Conservation (phyloP, 1,140 invertebrate genomes). For the Eufriesea mexicana region DNA sequence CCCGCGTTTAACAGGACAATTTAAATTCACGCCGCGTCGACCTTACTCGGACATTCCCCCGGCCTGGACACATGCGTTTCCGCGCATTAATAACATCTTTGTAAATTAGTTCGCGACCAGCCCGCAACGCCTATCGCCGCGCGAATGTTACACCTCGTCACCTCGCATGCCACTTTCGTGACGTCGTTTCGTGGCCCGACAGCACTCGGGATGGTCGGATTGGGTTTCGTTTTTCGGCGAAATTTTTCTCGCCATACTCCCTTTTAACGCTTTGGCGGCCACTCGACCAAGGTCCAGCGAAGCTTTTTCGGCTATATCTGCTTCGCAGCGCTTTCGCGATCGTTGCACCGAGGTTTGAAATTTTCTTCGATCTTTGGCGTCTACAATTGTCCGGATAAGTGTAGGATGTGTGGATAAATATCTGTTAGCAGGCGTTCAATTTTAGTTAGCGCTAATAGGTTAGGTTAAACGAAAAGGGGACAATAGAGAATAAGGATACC, state of each 20-base stretch:
- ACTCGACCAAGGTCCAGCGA: too few species aligned
- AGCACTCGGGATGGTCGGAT: neutral
- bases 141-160: conserved; percentile 37
- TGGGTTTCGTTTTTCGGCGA: conserved; percentile 7
- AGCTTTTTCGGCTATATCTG: too few species aligned
- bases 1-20: conserved; percentile 75
- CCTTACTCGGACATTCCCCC: conserved; percentile 52
- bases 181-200: neutral
- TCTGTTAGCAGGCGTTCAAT: too few species aligned
- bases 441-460: too few species aligned
- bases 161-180: neutral
- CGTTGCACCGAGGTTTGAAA: too few species aligned
- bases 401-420: too few species aligned
- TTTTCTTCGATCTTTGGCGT: too few species aligned
- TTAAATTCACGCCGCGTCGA: conserved; percentile 75
- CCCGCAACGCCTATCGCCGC: conserved; percentile 6
- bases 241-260: neutral
- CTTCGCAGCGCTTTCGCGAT: too few species aligned
- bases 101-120: conserved; percentile 66
- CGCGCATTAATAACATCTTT: conserved; percentile 68
- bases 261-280: neutral
- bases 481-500: too few species aligned
- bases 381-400: too few species aligned
- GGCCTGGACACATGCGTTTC: conserved; percentile 59
- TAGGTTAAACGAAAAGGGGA: too few species aligned